phyloP scores from a whole-genome alignment of 2,888 invertebrate genomes.

The Dione vanillae region DNA sequence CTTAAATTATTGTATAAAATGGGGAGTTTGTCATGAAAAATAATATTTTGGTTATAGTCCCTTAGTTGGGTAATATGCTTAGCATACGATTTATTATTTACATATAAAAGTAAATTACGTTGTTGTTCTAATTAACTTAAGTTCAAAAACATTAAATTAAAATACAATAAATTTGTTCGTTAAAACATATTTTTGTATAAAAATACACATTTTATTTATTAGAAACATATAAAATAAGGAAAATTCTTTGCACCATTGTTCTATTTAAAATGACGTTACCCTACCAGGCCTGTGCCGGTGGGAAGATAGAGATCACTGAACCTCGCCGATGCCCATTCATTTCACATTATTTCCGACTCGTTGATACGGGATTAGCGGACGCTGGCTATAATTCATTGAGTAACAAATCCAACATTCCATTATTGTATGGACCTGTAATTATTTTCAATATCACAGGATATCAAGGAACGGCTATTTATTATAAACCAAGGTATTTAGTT shows the following conservation, averaged over 20 bases:
- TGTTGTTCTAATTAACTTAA: too few relatives aligned
- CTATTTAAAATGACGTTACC: slow-evolving; percentile 34
- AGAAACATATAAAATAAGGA: background rate
- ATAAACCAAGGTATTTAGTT: background rate
- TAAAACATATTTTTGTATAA: background rate
- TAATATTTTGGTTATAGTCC: too few relatives aligned
- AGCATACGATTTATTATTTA: too few relatives aligned
- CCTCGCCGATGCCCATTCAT: slow-evolving; percentile 63
- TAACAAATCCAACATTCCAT: slow-evolving; percentile 27
- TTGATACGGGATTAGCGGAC: slow-evolving; percentile 51
- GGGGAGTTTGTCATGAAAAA: too few relatives aligned
- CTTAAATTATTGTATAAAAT: background rate
- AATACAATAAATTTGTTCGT: too few relatives aligned
- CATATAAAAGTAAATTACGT: too few relatives aligned
- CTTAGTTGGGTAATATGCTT: too few relatives aligned
- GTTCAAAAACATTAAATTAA: too few relatives aligned
- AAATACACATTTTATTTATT: background rate
- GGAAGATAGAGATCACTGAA: slow-evolving; percentile 61
- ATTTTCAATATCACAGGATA: background rate
- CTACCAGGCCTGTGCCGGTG: slow-evolving; percentile 27
- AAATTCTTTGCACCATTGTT: slow-evolving; percentile 9
- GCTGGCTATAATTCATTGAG: slow-evolving; percentile 36
- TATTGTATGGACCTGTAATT: slow-evolving; percentile 13
- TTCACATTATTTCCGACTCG: slow-evolving; percentile 62
- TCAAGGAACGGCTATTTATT: background rate